Conservation (phyloP, 2,888 invertebrate species). For the Ischnus inquisitorius region DNA sequence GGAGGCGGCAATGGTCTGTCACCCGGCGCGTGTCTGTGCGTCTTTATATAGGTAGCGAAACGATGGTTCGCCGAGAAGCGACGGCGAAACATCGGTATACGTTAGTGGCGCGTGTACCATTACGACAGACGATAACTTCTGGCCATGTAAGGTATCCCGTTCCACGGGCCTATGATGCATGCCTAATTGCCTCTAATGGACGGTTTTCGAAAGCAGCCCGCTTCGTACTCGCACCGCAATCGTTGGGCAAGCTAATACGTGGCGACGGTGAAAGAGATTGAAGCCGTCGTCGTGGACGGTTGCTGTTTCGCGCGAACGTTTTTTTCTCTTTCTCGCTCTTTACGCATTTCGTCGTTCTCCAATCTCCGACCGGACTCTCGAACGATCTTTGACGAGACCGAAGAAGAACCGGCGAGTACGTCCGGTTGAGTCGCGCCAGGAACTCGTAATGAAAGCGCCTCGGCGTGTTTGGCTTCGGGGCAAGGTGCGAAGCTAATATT, state of each 20-base stretch:
- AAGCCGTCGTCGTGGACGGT: constrained; percentile 9
- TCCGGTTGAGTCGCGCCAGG: not conserved
- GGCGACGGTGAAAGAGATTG: not conserved
- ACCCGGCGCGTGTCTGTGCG: constrained; percentile 14
- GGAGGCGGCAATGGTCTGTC: constrained; percentile 19
- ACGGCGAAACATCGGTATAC: constrained; percentile 37
- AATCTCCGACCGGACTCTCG: not conserved
- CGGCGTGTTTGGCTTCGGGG: constrained; percentile 20
- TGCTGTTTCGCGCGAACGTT: constrained; percentile 25
- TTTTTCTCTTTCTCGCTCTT: not conserved
- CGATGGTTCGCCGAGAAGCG: constrained; percentile 15
- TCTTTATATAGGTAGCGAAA: constrained; percentile 18
- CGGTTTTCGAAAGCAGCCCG: constrained; percentile 77
- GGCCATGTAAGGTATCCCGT: constrained; percentile 76
- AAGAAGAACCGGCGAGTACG: constrained; percentile 1
- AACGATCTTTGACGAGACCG: not conserved
- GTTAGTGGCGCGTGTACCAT: constrained; percentile 65
- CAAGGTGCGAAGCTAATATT: constrained; percentile 31
- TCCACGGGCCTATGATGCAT: constrained; percentile 78
- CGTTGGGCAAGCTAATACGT: constrained; percentile 37
- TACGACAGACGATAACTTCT: constrained; percentile 74
- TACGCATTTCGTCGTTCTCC: constrained; percentile 7
- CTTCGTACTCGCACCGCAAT: constrained; percentile 1
- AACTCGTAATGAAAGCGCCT: constrained; percentile 9
- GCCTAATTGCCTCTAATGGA: constrained; percentile 80